A percentile compares a stretch with the other conserved stretches of the same genome.
These are phyloP conservation scores for Drosophila funebris DNA, from an alignment of 1,140 invertebrate genomes.

Conservation along the genomic window DNA sequence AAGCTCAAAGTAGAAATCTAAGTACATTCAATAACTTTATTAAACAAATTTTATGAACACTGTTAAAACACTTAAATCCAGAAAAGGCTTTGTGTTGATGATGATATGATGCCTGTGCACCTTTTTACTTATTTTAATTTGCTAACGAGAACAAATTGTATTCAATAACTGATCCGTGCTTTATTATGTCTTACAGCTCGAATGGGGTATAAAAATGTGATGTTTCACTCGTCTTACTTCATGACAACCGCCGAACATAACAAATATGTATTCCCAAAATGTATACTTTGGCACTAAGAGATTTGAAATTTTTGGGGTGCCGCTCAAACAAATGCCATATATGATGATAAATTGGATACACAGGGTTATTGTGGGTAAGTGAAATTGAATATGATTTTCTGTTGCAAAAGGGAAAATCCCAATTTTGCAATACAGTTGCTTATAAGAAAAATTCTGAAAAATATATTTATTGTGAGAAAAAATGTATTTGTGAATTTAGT, in stretches of 20 bases:
- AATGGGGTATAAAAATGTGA: constrained; percentile 36
- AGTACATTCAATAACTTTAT: no score
- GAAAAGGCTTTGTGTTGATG: no score
- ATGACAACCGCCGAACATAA: background rate
- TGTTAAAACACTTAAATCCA: no score
- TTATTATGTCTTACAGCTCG: background rate
- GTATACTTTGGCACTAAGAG: constrained; percentile 31
- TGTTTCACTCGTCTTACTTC: constrained; percentile 13
- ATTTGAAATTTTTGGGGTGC: constrained; percentile 57
- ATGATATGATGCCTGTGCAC: no score
- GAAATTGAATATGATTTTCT: constrained; percentile 53
- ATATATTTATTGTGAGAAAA: no score
- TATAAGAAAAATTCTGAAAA: no score
- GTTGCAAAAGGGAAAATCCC: constrained; percentile 22
- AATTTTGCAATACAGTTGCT: no score
- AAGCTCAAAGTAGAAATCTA: background rate
- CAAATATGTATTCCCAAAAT: constrained; percentile 54
- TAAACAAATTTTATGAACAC: no score
- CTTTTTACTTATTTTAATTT: no score
- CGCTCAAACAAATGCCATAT: constrained; percentile 51
- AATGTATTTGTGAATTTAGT: no score
- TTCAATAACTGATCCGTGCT: background rate
- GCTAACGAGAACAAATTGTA: no score
- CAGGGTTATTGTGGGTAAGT: background rate
- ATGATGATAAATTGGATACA: constrained; percentile 46